Base-by-base conservation (phyloP, 2,113 vertebrate genomes). In the Equus quagga region DNA sequence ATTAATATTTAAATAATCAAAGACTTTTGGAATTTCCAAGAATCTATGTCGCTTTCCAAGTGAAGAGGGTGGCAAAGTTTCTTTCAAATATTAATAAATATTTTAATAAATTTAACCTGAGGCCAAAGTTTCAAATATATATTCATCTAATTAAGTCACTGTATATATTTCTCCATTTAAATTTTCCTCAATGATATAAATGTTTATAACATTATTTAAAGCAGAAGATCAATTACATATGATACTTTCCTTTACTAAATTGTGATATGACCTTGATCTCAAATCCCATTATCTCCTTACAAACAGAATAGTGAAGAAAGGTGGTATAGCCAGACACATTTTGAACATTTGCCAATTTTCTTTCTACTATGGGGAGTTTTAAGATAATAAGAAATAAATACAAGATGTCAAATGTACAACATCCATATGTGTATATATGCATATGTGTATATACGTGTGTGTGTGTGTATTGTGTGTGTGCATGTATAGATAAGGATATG, bases 81-180 rank as follows among this genome's bases (percentile, higher is more conserved):
- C 23, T 92, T 84, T 91, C 56, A 86, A 91, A 91, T 46, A 82
- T 5, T 60, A 88, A 76, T 87, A 58, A 91, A 88, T 89, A 69
- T 92, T 96, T 80, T 64, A 80, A 83, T 64, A 94, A 36, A 62
- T 78, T 69, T 67, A 72, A 28, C 82, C 14, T 93, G 17, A 78
- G 18, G 24, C 58, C 44, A 92, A 49, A 17, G 33, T 3, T 49
- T 60, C 19, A 41, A 64, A 96, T n/a, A 33, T 78, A 70, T 14
- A 8, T 46, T 78, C 15, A 44, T 41, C 15, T n/a, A 90, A 90
- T 56, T n/a, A 73, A 72, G 18, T 54, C n/a, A 26, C 10, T 54
- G 4, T 23, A 75, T 83, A 21, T 67, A 31, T 36, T 51, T 95
- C 21, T 72, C 2, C 72, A 65, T 72, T 80, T 91, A 90, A 83